Base-by-base conservation (phyloP, 2,888 invertebrate species). In the Dryococelus australis region DNA sequence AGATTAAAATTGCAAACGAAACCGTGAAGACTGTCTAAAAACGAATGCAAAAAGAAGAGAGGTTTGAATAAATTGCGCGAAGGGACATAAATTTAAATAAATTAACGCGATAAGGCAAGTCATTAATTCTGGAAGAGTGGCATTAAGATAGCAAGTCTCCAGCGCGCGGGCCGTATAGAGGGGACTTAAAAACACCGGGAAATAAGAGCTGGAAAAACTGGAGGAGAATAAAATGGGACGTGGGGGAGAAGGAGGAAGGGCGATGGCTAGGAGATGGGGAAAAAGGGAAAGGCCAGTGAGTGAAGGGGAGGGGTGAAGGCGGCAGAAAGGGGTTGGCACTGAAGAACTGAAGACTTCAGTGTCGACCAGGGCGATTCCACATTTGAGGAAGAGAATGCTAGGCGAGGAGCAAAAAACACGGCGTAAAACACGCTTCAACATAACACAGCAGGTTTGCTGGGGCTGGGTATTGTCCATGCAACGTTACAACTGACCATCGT, bases 71-170 rank as follows among this genome's bases (percentile, higher is more conserved):
- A 83, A 83, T 83, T 83, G 83, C 83, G 43, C 83, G 35, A 83
- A 83, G 83, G 43, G 83, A 83, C 83, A 83, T 83, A 83, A 83
- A 83, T 83, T 83, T 83, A 83, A 83, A 83, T 83, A 83, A 83
- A 83, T 83, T 83, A 83, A 83, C 83, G 83, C 43, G 83, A 83
- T 83, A 83, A 83, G 83, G 83, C 83, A 83, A 83, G 83, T 83
- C 83, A 83, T 83, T 83, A 83, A 83, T 83, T 83, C 43, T 83
- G 43, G 43, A 83, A 83, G 83, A 83, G 83, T 83, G 83, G 83
- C 83, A 83, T 83, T 83, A 83, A 83, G 83, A 83, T 83, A 83
- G 83, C 83, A 83, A 83, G 83, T 35, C 65, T 65, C 26, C 2
- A 35, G 28, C 83, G 83, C 83, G 28, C 83, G 83, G 47, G 83